These are phyloP conservation scores for Condylura cristata DNA, from an alignment of 2,113 vertebrate species.

Conservation along the genomic window DNA sequence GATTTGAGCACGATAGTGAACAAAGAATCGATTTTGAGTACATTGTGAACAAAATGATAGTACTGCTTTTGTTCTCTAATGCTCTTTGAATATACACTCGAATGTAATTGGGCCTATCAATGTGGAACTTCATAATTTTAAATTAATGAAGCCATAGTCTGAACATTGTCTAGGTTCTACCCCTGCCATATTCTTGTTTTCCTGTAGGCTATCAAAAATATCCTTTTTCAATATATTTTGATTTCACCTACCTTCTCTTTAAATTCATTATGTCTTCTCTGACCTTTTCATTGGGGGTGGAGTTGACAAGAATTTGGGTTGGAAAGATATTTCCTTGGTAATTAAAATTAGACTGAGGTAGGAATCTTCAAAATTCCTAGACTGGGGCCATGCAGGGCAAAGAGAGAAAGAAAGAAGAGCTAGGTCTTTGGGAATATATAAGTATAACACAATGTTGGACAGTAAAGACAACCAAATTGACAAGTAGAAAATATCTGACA, in stretches of 20 bases:
- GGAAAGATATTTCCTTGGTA: slow-evolving; percentile 47
- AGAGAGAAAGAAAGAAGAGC: background rate
- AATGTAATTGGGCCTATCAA: background rate
- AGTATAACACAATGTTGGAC: background rate
- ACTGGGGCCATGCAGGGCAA: background rate
- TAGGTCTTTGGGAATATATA: background rate
- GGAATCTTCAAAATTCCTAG: background rate
- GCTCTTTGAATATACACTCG: background rate
- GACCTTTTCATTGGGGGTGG: background rate
- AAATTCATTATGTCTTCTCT: slow-evolving; percentile 4
- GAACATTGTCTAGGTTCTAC: slow-evolving; percentile 26
- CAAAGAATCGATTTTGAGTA: background rate
- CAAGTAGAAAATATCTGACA: background rate
- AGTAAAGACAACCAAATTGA: slow-evolving; percentile 12
- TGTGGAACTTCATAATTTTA: slow-evolving; percentile 13
- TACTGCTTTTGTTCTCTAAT: slow-evolving; percentile 33
- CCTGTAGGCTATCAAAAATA: background rate
- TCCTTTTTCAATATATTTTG: background rate
- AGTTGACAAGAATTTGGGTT: background rate
- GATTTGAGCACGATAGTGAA: no score
- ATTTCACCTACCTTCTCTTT: background rate
- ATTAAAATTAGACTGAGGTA: slow-evolving; percentile 13
- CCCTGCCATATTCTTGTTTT: background rate
- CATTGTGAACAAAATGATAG: background rate
- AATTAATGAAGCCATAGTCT: background rate